Evolutionary conservation across 2,113 vertebrate genomes (phyloP).

Genomic region (Microtus pennsylvanicus): DNA sequence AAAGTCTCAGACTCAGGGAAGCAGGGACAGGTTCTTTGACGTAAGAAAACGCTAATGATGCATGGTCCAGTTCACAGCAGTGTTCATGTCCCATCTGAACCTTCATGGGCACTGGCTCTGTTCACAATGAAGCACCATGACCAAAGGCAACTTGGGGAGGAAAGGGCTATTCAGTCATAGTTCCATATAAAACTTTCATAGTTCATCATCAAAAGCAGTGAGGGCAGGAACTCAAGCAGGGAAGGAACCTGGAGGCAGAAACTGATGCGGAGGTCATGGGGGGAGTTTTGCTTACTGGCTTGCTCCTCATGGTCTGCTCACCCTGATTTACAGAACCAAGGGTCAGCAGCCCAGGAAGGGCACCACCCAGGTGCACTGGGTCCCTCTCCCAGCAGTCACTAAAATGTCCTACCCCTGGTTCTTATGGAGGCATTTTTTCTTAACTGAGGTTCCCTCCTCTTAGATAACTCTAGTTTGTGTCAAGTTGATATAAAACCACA

Average conservation of each 20-base stretch:
- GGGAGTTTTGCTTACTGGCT: no score
- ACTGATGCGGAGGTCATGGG: background rate
- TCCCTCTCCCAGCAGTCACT: background rate
- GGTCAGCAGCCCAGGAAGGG: background rate
- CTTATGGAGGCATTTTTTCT: background rate
- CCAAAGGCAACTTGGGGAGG: background rate
- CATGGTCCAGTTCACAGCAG: background rate
- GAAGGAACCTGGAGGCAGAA: background rate
- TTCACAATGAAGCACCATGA: background rate
- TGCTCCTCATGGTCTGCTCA: background rate
- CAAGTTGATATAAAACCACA: background rate
- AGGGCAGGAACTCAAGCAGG: background rate
- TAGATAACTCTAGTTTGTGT: background rate
- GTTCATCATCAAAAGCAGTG: background rate
- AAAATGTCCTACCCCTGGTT: background rate
- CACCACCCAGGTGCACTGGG: background rate
- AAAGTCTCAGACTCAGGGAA: background rate
- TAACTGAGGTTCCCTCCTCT: background rate
- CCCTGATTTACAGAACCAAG: background rate
- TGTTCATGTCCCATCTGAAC: background rate
- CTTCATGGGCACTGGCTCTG: background rate
- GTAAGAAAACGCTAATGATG: background rate
- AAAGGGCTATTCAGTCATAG: background rate
- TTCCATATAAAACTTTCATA: background rate
- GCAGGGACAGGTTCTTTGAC: background rate